Evolutionary conservation across 2,797 vertebrate species (phyloP).

Genomic region (Crenichthys baileyi): DNA sequence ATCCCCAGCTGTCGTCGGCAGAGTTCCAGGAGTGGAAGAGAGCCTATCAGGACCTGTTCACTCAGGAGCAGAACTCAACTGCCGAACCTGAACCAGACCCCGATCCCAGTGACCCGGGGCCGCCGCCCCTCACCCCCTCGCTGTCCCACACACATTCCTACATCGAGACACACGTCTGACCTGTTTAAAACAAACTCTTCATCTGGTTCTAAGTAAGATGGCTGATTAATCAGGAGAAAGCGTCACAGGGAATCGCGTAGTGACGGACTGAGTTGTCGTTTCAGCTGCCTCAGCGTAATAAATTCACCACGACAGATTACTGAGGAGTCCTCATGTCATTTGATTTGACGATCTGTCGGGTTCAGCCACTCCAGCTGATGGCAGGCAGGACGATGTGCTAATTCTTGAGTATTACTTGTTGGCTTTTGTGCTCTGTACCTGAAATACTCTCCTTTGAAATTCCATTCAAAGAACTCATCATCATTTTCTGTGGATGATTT

Average conservation of each 20-base stretch:
- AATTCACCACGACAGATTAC: slow-evolving; percentile 41
- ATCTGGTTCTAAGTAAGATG: slow-evolving; percentile 15
- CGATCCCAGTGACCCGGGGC: slow-evolving; percentile 66
- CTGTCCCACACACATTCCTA: slow-evolving; percentile 96
- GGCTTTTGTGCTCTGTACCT: slow-evolving; percentile 50
- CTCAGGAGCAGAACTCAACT: slow-evolving; percentile 81
- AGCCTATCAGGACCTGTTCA: slow-evolving; percentile 94
- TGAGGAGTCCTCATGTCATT: slow-evolving; percentile 33
- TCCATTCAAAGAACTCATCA: slow-evolving; percentile 21
- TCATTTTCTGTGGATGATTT: slow-evolving; percentile 14
- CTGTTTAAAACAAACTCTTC: slow-evolving; percentile 6
- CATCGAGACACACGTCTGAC: slow-evolving; percentile 97
- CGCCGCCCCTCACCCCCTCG: slow-evolving; percentile 86
- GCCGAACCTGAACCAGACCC: slow-evolving; percentile 72
- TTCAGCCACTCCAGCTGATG: slow-evolving; percentile 42
- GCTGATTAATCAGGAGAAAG: not conserved
- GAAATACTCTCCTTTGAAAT: slow-evolving; percentile 31
- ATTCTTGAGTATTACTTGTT: slow-evolving; percentile 46
- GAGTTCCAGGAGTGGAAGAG: slow-evolving; percentile 98
- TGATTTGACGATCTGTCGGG: slow-evolving; percentile 48
- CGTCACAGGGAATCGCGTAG: slow-evolving; percentile 7
- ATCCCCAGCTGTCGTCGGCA: slow-evolving; percentile 92
- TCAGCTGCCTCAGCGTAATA: slow-evolving; percentile 29
- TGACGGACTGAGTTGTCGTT: slow-evolving; percentile 19
- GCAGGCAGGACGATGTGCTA: slow-evolving; percentile 28